Conservation (phyloP, 2,888 invertebrate genomes). For the Balanococcus diminutus region DNA sequence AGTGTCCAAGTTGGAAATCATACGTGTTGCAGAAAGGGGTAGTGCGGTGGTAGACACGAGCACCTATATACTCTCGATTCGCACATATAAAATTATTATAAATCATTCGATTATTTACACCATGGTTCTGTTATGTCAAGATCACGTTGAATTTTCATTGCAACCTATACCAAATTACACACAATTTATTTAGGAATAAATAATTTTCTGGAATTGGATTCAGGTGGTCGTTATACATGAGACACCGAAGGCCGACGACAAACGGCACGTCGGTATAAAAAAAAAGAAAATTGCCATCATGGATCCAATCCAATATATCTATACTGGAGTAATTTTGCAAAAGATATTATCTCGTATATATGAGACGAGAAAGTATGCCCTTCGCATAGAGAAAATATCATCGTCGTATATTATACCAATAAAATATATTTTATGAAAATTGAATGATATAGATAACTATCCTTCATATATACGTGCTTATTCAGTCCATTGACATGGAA, state of each 20-base stretch:
- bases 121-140: neutral
- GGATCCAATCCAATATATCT: neutral
- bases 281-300: neutral
- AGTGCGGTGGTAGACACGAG: neutral
- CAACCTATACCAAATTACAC: neutral
- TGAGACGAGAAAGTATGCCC: neutral
- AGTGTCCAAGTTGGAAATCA: neutral
- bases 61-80: neutral
- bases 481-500: neutral
- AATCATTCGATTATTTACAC: slow-evolving; percentile 14
- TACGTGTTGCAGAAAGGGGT: neutral
- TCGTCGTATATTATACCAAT: neutral
- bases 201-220: neutral
- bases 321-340: neutral
- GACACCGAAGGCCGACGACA: neutral
- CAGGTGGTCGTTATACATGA: neutral
- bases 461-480: neutral
- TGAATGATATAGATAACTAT: neutral
- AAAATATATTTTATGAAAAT: neutral
- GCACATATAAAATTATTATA: too few species aligned
- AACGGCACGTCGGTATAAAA: neutral
- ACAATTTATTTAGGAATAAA: neutral
- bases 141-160: neutral
- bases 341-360: neutral
- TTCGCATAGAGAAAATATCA: neutral